Evolutionary conservation across 2,797 vertebrate genomes (phyloP).

Genomic region (Leptoclinus maculatus): DNA sequence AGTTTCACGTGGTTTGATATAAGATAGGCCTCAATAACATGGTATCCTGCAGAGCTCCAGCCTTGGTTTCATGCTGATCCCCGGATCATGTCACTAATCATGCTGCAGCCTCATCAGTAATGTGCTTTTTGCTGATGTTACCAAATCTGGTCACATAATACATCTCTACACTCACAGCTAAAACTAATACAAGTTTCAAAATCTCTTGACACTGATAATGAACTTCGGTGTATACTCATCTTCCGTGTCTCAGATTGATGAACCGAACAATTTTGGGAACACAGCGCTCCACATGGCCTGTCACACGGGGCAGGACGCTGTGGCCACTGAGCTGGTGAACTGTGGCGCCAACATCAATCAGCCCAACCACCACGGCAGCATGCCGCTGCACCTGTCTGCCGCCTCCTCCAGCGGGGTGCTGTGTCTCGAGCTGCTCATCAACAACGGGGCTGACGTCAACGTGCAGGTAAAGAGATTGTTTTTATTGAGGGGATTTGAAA

Average conservation of each 20-base stretch:
- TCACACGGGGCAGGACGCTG: slow-evolving; percentile 92
- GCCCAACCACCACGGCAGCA: slow-evolving; percentile 90
- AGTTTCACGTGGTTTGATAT: slow-evolving; percentile 1
- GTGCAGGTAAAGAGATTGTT: slow-evolving; percentile 85
- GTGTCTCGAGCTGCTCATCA: slow-evolving; percentile 95
- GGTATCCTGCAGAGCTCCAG: not conserved
- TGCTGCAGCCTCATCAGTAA: not conserved
- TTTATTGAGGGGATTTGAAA: not conserved
- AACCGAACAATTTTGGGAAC: slow-evolving; percentile 92
- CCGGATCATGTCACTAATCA: not conserved
- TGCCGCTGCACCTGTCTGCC: slow-evolving; percentile 93
- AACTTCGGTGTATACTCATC: not conserved
- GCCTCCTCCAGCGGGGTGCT: slow-evolving; percentile 93
- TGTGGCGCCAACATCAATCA: slow-evolving; percentile 94
- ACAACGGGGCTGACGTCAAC: slow-evolving; percentile 95
- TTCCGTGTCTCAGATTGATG: slow-evolving; percentile 85
- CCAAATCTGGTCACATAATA: not conserved
- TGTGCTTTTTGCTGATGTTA: slow-evolving; percentile 15
- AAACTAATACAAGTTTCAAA: not conserved
- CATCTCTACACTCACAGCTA: not conserved
- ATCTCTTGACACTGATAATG: not conserved
- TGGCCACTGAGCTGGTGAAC: slow-evolving; percentile 94
- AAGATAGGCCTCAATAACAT: not conserved
- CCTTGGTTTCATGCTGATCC: not conserved
- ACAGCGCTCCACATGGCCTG: slow-evolving; percentile 97